Conservation (phyloP, 2,113 vertebrate genomes). For the Parotia lawesii region DNA sequence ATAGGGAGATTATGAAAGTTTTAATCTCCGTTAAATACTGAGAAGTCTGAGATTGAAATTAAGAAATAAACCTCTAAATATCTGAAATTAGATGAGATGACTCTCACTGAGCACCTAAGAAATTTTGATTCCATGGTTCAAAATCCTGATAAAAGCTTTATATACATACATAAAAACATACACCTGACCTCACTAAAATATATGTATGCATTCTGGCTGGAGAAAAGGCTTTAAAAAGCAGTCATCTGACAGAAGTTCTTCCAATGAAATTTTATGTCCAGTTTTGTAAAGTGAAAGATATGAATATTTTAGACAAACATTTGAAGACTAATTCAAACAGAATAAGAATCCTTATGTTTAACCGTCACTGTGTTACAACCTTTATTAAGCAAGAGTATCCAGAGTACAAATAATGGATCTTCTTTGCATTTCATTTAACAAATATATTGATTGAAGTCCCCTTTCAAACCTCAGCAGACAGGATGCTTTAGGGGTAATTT, state of each 20-base stretch:
- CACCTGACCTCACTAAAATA: background rate
- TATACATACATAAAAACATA: background rate
- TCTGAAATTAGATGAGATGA: background rate
- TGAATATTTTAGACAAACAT: constrained; percentile 30
- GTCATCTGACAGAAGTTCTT: background rate
- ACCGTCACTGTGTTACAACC: background rate
- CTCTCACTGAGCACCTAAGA: background rate
- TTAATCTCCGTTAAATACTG: background rate
- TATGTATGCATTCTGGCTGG: background rate
- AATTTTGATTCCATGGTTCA: background rate
- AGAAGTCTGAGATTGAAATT: background rate
- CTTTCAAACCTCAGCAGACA: constrained; percentile 48
- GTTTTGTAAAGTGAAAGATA: background rate
- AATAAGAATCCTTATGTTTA: constrained; percentile 4
- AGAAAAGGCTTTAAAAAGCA: background rate
- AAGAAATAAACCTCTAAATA: background rate
- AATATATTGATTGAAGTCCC: constrained; percentile 61
- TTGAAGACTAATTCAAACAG: constrained; percentile 20
- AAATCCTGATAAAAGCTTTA: background rate
- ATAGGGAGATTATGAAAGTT: rapidly evolving
- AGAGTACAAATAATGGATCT: constrained; percentile 14
- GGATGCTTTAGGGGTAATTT: constrained; percentile 59
- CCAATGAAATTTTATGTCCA: background rate
- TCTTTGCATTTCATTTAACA: constrained; percentile 59
- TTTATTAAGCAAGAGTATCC: constrained; percentile 8